Percentiles rank a stretch among this genome's conserved stretches.
Evolutionary conservation across 1,140 invertebrate species (phyloP).

Genomic region (Bombyx mandarina): DNA sequence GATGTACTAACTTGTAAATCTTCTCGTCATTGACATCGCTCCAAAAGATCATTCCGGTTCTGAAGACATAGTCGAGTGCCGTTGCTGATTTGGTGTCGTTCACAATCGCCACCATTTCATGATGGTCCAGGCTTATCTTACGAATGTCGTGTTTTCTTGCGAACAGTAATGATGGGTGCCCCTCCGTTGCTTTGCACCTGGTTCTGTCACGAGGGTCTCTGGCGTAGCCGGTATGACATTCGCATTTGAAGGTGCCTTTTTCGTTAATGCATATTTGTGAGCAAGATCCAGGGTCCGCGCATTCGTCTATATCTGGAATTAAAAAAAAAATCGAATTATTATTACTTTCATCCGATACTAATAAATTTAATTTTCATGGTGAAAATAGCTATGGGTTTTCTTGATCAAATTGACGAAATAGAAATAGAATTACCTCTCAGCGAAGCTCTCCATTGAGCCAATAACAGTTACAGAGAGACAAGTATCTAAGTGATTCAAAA

Average conservation of each 20-base stretch:
- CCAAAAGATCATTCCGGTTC: conserved; percentile 95
- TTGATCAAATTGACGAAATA: no score
- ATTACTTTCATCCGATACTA: no score
- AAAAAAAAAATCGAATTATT: not conserved
- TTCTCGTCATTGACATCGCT: conserved; percentile 91
- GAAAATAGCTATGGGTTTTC: no score
- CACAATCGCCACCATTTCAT: conserved; percentile 91
- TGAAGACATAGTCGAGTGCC: conserved; percentile 90
- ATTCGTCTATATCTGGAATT: conserved; percentile 93
- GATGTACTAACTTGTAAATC: conserved; percentile 83
- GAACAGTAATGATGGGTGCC: conserved; percentile 87
- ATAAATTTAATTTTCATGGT: no score
- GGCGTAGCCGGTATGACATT: conserved; percentile 89
- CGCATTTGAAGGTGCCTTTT: conserved; percentile 93
- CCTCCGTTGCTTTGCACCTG: conserved; percentile 89
- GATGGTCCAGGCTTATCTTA: conserved; percentile 90
- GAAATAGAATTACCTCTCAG: no score
- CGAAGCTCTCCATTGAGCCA: no score
- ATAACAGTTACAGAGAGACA: no score
- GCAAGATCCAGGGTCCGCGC: conserved; percentile 87
- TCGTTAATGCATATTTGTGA: conserved; percentile 94
- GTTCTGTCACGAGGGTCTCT: conserved; percentile 86
- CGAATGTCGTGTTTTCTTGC: conserved; percentile 89
- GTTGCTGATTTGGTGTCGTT: conserved; percentile 90
- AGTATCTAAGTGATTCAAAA: no score